Conservation (phyloP, 2,888 invertebrate species). For the Isoperla grammatica region DNA sequence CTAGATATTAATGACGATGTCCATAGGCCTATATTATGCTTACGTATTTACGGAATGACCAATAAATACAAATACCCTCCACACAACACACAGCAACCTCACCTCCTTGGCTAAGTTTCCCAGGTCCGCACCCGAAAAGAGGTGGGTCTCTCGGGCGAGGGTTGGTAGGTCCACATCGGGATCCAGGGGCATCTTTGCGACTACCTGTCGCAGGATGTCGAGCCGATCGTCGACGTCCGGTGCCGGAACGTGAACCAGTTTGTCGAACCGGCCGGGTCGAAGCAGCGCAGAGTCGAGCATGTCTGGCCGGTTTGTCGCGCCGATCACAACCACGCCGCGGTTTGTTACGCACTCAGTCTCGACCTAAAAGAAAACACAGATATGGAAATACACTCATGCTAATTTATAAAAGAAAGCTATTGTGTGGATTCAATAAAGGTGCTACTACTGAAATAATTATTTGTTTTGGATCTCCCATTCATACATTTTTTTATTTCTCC, state of each 20-base stretch:
- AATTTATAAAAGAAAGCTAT: too few species aligned
- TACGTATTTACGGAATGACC: too few species aligned
- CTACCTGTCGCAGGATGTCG: slow-evolving; percentile 46
- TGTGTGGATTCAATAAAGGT: too few species aligned
- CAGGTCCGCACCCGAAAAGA: slow-evolving; percentile 58
- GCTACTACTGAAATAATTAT: too few species aligned
- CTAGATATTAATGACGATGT: too few species aligned
- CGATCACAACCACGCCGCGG: slow-evolving; percentile 50
- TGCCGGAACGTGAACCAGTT: slow-evolving; percentile 54
- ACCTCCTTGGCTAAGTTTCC: slow-evolving; percentile 55
- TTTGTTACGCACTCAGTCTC: neutral
- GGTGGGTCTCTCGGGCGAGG: slow-evolving; percentile 46
- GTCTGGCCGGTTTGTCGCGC: slow-evolving; percentile 60
- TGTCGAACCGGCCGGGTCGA: slow-evolving; percentile 59
- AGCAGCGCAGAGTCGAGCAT: slow-evolving; percentile 56
- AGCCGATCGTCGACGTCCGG: slow-evolving; percentile 50
- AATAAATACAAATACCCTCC: too few species aligned
- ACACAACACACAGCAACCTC: too few species aligned
- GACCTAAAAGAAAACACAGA: neutral
- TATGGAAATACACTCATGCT: too few species aligned
- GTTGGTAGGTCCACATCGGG: slow-evolving; percentile 42
- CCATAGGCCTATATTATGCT: too few species aligned
- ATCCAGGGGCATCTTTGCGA: slow-evolving; percentile 45
- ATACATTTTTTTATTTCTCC: too few species aligned
- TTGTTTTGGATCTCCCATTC: too few species aligned